Evolutionary conservation across 2,888 invertebrate genomes (phyloP), one percentile per base, ranked within the genome.

Genomic region (Anoplius nigerrimus): DNA sequence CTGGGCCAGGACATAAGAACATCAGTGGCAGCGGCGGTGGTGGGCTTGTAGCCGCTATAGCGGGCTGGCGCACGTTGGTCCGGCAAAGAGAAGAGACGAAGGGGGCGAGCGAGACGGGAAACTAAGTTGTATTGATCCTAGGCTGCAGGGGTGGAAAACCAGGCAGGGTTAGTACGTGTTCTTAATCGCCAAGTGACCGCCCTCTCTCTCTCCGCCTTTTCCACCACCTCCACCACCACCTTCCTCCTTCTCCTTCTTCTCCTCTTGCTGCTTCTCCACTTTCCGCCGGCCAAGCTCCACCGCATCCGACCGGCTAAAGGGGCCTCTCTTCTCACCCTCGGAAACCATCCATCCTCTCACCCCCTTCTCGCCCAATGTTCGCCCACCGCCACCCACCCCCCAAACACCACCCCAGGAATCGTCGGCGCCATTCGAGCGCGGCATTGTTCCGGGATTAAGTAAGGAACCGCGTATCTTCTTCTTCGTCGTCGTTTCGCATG

Each of bases 101-200:
- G 75, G 73, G 68, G 69, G 75, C 67, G 71, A 76, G 66, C 69
- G 72, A 75, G 83, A 84, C 85, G 84, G 85, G 85, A 84, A 87
- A 88, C 87, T 88, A 88, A 88, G 88, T 88, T 87, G 88, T 88
- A 88, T 88, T 88, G 88, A 88, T 88, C 88, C 88, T 82, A 83
- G 84, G 83, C 83, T 82, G 84, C 82, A 85, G 86, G 84, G 85
- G 87, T 85, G 85, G 88, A 86, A 86, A 87, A 87, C 85, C 87
- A 84, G 86, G 86, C 87, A 87, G 87, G 87, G 86, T 85, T 86
- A 86, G 86, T 88, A 88, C 88, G 88, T 89, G 88, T 89, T 89
- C 88, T 89, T 89, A 89, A 89, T 89, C 88, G 88, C 87, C 88
- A 88, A 89, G 88, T 88, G 88, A 87, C 88, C 87, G 86, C 86